Evolutionary conservation across 2,888 invertebrate genomes (phyloP).

Genomic region (Apantesis nais): DNA sequence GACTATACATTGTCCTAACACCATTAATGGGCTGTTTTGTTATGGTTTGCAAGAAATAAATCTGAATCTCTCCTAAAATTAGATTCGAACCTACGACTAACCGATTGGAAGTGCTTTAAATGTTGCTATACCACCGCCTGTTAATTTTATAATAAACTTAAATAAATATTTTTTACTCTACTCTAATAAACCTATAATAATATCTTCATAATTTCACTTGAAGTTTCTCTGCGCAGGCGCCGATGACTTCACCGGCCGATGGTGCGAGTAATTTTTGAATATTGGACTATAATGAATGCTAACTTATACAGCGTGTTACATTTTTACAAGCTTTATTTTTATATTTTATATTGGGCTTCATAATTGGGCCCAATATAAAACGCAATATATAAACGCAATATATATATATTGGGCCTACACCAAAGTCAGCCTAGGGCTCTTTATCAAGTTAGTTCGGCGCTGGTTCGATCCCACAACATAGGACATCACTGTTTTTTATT

Average conservation of each 20-base stretch:
- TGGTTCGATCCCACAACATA: too few species aligned
- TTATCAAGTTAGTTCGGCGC: too few species aligned
- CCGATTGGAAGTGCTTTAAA: background rate
- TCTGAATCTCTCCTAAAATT: too few species aligned
- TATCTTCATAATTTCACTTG: constrained; percentile 19
- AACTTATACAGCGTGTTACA: constrained; percentile 14
- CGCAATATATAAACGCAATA: too few species aligned
- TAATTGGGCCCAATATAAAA: too few species aligned
- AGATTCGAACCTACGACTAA: background rate
- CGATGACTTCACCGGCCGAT: constrained; percentile 21
- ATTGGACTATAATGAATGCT: constrained; percentile 18
- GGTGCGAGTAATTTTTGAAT: constrained; percentile 20
- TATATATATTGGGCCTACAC: too few species aligned
- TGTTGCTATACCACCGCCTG: background rate
- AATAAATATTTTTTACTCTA: background rate
- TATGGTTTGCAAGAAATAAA: too few species aligned
- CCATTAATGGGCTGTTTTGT: too few species aligned
- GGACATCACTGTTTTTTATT: too few species aligned
- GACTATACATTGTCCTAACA: too few species aligned
- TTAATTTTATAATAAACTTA: background rate
- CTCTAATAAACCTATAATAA: background rate
- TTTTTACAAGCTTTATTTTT: background rate
- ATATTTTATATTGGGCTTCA: too few species aligned
- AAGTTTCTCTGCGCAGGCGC: constrained; percentile 30
- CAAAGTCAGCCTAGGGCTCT: too few species aligned